Evolutionary conservation across 2,888 invertebrate genomes (phyloP), one percentile per base, ranked within the genome.

Genomic region (Furcula furcula): DNA sequence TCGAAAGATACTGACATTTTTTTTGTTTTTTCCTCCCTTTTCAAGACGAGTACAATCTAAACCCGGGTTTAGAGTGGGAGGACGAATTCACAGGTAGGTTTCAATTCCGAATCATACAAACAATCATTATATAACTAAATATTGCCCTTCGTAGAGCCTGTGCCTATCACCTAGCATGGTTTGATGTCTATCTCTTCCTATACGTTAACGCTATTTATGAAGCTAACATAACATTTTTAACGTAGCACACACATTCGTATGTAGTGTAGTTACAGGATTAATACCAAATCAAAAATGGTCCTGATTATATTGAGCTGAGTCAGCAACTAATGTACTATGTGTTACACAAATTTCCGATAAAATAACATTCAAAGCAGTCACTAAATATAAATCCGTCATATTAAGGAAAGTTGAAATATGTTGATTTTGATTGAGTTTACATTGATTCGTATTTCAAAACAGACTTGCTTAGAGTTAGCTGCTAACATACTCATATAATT

Each of bases 1-100:
- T 83, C 79, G 76, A 83, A 79, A 83, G 72, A 87, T 90, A 90
- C 89, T 90, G 89, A 90, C 86, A 86, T 88, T 80, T 84, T 83
- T 82, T 81, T 69, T 83, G 84, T 87, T 76, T 86, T 81, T 86
- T 87, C 88, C 84, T 90, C 91, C 90, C 90, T 89, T 90, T 94
- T 95, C 94, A 96, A 97, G 97, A 97, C 94, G 97, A 97, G 93
- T 97, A 97, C 96, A 97, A 97, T 97, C 96, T 97, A 94, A 97
- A 97, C 94, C 97, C 97, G 93, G 96, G 96, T 95, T 97, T 97
- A 97, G 97, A 97, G 92, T 97, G 97, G 97, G 97, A 97, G 94
- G 97, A 97, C 96, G 97, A 97, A 92, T 97, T 97, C 92, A 96
- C 97, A 97, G 97, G 97, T 97, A 97, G 96, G 97, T 95, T 91